Conservation (phyloP, 2,888 invertebrate species). For the Machimus rusticus region DNA sequence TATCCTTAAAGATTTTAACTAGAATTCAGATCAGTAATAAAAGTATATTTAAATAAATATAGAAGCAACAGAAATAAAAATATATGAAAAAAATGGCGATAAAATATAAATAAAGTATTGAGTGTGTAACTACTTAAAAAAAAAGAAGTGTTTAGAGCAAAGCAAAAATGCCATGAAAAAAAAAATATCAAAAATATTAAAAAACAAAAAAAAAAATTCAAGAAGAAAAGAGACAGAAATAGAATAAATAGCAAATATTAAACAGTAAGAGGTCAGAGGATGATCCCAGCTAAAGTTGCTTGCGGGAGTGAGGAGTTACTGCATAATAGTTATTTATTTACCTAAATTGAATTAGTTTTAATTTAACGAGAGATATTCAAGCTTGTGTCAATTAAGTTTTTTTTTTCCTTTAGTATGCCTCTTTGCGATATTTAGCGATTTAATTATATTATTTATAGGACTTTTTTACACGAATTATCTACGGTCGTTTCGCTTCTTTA, state of each 20-base stretch:
- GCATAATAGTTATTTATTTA: background rate
- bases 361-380: background rate
- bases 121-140: background rate
- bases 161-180: background rate
- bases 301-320: background rate
- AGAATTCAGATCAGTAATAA: conserved; percentile 3
- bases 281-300: background rate
- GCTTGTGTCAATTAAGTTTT: background rate
- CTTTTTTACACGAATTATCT: background rate
- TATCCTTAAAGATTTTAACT: conserved; percentile 35
- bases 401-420: background rate
- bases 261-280: background rate
- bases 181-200: background rate
- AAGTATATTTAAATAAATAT: background rate
- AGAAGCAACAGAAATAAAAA: background rate
- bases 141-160: background rate
- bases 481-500: background rate
- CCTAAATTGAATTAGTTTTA: background rate
- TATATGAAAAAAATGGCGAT: background rate
- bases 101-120: background rate
- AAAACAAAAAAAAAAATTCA: background rate
- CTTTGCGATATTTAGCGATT: background rate
- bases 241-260: background rate
- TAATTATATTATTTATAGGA: background rate
- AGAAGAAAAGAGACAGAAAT: background rate